Percentiles rank a stretch among this genome's conserved stretches.
These are phyloP conservation scores for Scaptomyza reducta DNA, from an alignment of 2,888 invertebrate species.

Conservation along the genomic window DNA sequence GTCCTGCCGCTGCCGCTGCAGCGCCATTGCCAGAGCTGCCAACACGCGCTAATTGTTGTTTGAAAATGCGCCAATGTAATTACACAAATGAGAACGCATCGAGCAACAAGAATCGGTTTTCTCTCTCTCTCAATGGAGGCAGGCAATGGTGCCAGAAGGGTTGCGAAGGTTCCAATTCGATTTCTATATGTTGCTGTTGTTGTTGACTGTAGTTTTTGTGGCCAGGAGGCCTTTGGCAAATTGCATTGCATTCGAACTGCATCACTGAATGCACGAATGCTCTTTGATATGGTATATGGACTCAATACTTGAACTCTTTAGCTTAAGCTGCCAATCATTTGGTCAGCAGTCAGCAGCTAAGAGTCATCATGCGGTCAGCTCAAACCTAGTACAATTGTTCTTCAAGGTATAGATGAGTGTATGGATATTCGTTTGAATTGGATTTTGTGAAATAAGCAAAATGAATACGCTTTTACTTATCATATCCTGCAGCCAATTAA, in stretches of 20 bases:
- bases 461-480: slow-evolving; percentile 2
- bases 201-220: slow-evolving; percentile 29
- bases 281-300: slow-evolving; percentile 19
- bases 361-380: slow-evolving; percentile 10
- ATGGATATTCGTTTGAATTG: too few species aligned
- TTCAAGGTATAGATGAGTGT: neutral
- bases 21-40: slow-evolving; percentile 53
- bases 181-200: slow-evolving; percentile 19
- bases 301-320: neutral
- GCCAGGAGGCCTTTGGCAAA: slow-evolving; percentile 28
- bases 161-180: slow-evolving; percentile 39
- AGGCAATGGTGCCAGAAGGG: too few species aligned
- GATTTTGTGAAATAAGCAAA: slow-evolving; percentile 4
- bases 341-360: slow-evolving; percentile 7
- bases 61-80: slow-evolving; percentile 71
- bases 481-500: slow-evolving; percentile 32
- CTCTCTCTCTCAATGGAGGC: too few species aligned
- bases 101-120: slow-evolving; percentile 4
- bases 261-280: slow-evolving; percentile 30
- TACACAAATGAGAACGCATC: slow-evolving; percentile 70
- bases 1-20: slow-evolving; percentile 31
- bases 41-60: slow-evolving; percentile 73
- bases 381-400: neutral
- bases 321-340: slow-evolving; percentile 21
- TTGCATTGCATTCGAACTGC: slow-evolving; percentile 18